A percentile compares a stretch with the other conserved stretches of the same genome.
These are phyloP conservation scores for Cranoglanis bouderius DNA, from an alignment of 2,113 vertebrate species.

Conservation along the genomic window DNA sequence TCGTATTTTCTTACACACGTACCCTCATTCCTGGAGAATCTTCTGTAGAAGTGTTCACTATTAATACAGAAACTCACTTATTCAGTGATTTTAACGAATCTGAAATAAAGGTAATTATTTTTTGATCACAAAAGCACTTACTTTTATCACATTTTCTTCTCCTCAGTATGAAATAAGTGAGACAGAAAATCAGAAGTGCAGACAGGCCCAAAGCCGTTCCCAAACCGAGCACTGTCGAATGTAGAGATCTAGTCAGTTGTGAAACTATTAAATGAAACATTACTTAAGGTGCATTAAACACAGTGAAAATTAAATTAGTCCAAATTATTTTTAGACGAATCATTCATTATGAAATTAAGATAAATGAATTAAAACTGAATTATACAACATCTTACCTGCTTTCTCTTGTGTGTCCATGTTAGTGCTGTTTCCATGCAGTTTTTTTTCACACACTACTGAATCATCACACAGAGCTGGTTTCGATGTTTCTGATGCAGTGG, in stretches of 20 bases:
- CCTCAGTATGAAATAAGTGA: not conserved
- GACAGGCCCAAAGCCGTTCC: not conserved
- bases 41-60: not conserved
- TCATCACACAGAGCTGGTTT: not conserved
- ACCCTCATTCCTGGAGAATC: not conserved
- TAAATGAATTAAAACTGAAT: not conserved
- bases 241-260: not conserved
- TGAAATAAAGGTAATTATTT: not conserved
- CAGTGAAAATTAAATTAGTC: not conserved
- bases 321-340: not conserved
- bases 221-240: not conserved
- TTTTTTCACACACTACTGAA: not conserved
- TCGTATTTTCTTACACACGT: not conserved
- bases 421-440: not conserved
- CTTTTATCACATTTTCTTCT: not conserved
- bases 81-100: not conserved
- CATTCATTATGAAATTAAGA: no score
- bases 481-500: not conserved
- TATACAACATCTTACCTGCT: not conserved
- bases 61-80: not conserved
- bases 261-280: not conserved
- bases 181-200: not conserved
- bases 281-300: not conserved
- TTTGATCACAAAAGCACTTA: not conserved
- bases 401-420: not conserved